A percentile compares a stretch with the other conserved stretches of the same genome.
phyloP scores from a whole-genome alignment of 2,113 vertebrate genomes.

The Eudyptes chrysolophus region DNA sequence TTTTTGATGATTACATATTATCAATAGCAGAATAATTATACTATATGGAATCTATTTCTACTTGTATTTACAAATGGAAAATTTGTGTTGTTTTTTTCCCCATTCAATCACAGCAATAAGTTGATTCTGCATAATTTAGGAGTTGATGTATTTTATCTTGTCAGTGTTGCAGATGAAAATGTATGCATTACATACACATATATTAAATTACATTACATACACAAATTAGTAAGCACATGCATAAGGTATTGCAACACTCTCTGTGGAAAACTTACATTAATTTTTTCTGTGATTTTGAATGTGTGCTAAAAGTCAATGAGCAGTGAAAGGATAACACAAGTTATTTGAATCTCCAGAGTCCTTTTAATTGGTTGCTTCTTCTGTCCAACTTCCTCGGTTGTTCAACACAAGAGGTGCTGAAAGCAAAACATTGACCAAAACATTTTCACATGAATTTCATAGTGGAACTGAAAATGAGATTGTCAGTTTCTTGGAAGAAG shows the following conservation, averaged over 20 bases:
- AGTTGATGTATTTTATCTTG: neutral
- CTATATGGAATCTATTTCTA: neutral
- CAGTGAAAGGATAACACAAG: neutral
- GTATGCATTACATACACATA: neutral
- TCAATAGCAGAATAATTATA: neutral
- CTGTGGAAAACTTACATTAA: neutral
- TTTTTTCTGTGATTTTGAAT: neutral
- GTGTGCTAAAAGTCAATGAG: neutral
- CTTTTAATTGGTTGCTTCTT: neutral
- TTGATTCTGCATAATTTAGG: neutral
- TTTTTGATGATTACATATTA: neutral
- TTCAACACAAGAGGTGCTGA: neutral
- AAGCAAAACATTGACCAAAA: neutral
- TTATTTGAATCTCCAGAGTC: neutral
- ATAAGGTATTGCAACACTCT: neutral
- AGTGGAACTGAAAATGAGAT: neutral
- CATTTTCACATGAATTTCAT: neutral
- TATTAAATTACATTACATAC: neutral
- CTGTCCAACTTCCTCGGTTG: accelerated
- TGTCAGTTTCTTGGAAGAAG: neutral
- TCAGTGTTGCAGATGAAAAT: neutral
- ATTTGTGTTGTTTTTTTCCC: neutral
- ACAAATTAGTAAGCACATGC: neutral
- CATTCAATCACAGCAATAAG: neutral
- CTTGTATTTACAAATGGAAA: neutral